Percentiles rank a stretch among this genome's conserved stretches.
phyloP scores from a whole-genome alignment of 1,140 invertebrate genomes.

The Mylabris phalerata region DNA sequence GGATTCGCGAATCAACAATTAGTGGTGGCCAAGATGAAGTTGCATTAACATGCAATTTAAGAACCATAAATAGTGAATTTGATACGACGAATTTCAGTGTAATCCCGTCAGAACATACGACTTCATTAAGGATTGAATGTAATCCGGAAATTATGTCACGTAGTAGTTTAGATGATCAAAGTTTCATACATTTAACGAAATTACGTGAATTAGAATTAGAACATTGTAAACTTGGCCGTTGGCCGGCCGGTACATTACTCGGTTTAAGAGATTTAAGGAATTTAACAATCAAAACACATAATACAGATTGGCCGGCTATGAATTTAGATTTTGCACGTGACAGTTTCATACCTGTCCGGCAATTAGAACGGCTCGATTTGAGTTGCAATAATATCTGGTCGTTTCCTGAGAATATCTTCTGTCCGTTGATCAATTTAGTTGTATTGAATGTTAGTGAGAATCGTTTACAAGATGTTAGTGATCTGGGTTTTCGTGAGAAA shows the following conservation, averaged over 20 bases:
- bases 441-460: slow-evolving; percentile 77
- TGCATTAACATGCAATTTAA: slow-evolving; percentile 67
- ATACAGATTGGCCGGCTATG: slow-evolving; percentile 68
- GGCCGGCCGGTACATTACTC: slow-evolving; percentile 64
- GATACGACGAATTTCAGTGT: slow-evolving; percentile 83
- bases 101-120: slow-evolving; percentile 76
- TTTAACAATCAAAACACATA: slow-evolving; percentile 72
- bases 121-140: slow-evolving; percentile 69
- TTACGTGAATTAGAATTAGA: slow-evolving; percentile 72
- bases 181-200: slow-evolving; percentile 70
- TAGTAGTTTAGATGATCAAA: slow-evolving; percentile 65
- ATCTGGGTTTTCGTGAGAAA: slow-evolving; percentile 66
- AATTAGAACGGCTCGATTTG: slow-evolving; percentile 76
- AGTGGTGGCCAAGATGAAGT: slow-evolving; percentile 57
- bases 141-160: slow-evolving; percentile 66
- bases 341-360: slow-evolving; percentile 61
- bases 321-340: slow-evolving; percentile 69
- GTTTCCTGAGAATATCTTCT: slow-evolving; percentile 78
- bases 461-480: slow-evolving; percentile 72
- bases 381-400: slow-evolving; percentile 85
- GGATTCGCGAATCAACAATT: slow-evolving; percentile 49
- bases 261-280: slow-evolving; percentile 71
- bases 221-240: slow-evolving; percentile 75
- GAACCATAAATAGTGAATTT: slow-evolving; percentile 73
- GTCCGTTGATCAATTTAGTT: slow-evolving; percentile 68